Percentiles rank a stretch among this genome's conserved stretches.
These are phyloP conservation scores for Todiramphus saurophagus DNA, from an alignment of 2,113 vertebrate genomes.

Conservation along the genomic window DNA sequence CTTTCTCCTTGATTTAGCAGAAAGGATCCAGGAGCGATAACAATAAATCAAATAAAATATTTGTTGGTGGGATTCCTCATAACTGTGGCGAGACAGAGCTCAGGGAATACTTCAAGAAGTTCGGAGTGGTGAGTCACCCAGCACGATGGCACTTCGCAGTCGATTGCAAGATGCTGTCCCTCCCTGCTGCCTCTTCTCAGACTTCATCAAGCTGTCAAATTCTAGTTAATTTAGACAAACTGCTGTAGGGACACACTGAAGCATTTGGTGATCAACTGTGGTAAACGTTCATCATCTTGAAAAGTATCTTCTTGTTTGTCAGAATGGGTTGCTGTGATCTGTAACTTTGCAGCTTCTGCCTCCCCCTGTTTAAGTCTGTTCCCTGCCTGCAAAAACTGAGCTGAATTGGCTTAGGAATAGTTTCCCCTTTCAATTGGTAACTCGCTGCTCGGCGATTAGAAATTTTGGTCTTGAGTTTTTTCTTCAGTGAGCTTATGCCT, in stretches of 20 bases:
- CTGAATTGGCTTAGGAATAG: background rate
- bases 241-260: background rate
- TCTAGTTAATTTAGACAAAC: conserved; percentile 19
- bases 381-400: background rate
- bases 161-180: background rate
- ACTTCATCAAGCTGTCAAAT: background rate
- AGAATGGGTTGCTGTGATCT: background rate
- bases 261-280: background rate
- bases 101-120: conserved; percentile 99
- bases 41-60: conserved; percentile 99
- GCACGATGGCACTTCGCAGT: background rate
- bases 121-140: conserved; percentile 94
- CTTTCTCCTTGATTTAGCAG: conserved; percentile 80
- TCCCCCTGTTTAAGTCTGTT: background rate
- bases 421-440: background rate
- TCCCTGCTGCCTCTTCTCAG: background rate
- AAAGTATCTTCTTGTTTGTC: background rate
- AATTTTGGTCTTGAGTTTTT: background rate
- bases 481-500: background rate
- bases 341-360: background rate
- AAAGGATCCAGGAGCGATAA: conserved; percentile 96
- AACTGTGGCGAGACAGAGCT: conserved; percentile 99
- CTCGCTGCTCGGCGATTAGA: background rate
- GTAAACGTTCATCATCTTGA: background rate
- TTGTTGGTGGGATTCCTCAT: conserved; percentile 99